These are phyloP conservation scores for Ostrea edulis DNA, from an alignment of 1,140 invertebrate genomes.

Conservation along the genomic window DNA sequence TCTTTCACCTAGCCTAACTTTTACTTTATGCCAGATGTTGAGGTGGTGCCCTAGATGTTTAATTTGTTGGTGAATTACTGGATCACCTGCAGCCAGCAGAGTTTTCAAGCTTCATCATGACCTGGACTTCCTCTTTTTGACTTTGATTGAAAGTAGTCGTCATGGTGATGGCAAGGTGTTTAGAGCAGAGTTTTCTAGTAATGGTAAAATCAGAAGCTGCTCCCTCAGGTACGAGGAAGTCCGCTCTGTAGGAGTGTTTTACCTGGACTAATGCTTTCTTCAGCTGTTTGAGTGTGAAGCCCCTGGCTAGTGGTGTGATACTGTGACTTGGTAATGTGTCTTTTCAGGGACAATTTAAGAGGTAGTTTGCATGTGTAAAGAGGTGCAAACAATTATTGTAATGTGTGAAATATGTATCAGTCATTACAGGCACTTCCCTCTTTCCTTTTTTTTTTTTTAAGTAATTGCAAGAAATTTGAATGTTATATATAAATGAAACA, in stretches of 20 bases:
- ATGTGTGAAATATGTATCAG: background rate
- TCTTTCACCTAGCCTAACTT: background rate
- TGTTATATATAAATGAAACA: background rate
- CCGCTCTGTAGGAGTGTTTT: background rate
- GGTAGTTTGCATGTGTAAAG: background rate
- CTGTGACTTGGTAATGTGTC: background rate
- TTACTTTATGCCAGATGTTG: conserved; percentile 2
- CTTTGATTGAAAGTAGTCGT: conserved; percentile 32
- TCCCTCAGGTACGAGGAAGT: background rate
- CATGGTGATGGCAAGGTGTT: conserved; percentile 14
- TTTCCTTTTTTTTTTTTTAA: background rate
- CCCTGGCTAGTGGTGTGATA: background rate
- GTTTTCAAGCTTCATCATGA: conserved; percentile 32
- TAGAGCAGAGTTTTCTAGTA: background rate
- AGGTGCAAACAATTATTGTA: background rate
- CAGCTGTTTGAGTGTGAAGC: background rate
- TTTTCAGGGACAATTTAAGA: background rate
- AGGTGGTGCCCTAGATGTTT: conserved; percentile 18
- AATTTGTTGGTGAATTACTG: conserved; percentile 30
- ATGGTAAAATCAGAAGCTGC: background rate
- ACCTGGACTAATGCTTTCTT: conserved; percentile 5
- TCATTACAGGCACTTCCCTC: background rate
- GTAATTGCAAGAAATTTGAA: background rate
- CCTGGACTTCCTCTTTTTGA: conserved; percentile 32
- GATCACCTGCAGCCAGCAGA: conserved; percentile 27